Evolutionary conservation across 2,888 invertebrate species (phyloP), one percentile per base, ranked within the genome.

Genomic region (Drosophila cognata): DNA sequence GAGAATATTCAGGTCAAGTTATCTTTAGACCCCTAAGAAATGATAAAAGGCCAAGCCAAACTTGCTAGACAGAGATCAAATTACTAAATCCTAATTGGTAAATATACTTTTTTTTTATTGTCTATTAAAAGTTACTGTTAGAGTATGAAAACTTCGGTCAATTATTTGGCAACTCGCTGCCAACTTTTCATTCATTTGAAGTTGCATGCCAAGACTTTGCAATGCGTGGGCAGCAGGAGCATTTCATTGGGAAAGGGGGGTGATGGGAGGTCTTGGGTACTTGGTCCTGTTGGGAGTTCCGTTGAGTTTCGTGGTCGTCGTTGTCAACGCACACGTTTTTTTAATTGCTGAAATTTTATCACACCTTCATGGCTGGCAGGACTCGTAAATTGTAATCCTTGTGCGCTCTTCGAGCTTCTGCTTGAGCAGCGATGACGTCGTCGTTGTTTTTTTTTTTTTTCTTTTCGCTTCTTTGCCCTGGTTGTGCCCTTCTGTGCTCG

Each of bases 371-470:
- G 83, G 87, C 80, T 85, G 85, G 88, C 85, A 89, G 86, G 80
- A 88, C 84, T 82, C 88, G 88, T 85, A 88, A 89, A 88, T 88
- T 89, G 89, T 88, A 89, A 88, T 89, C 89, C 89, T 88, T 86
- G 88, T 77, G 81, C 73, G 71, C 69, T 67, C 58, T 64, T 65
- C 70, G 68, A 62, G 70, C 75, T 64, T 70, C 62, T 71, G 73
- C 75, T 70, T 78, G 74, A 80, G 80, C 71, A 67, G 51, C 67
- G 64, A 67, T 74, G 78, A 78, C 71, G 78, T 77, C 51, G 70
- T 61, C 74, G 57, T 53, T 59, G 65, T 36, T 35, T 25, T 28
- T 36, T 35, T 28, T 36, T 35, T 53, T 35, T 28, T n/a, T 29
- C 28, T 0, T 13, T 35, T 25, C 21, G 2, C 18, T 38, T 71